Conservation (phyloP, 92 coral and sea anemone genomes). For the Bergia puertoricense region DNA sequence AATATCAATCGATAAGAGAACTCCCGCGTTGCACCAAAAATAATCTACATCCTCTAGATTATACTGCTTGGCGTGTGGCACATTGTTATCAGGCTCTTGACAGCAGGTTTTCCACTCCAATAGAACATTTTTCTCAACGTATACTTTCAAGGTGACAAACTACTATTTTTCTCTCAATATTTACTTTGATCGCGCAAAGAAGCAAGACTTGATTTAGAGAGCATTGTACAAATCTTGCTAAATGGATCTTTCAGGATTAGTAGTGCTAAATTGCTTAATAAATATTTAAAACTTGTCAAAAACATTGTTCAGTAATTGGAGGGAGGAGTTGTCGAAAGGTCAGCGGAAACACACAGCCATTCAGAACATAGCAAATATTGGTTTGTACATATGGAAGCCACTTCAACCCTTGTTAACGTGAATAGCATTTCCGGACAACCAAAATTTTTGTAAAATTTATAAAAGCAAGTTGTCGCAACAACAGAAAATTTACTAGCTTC, state of each 20-base stretch:
- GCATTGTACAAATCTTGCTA: conserved; percentile 42
- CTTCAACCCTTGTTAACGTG: conserved; percentile 54
- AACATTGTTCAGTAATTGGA: conserved; percentile 84
- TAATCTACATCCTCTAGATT: conserved; percentile 36
- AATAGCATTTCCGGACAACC: conserved; percentile 74
- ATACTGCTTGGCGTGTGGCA: conserved; percentile 43
- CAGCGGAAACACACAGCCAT: conserved; percentile 62
- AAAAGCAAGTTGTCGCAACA: conserved; percentile 26
- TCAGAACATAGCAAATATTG: conserved; percentile 68
- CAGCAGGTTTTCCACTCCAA: conserved; percentile 7
- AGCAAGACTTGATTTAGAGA: conserved; percentile 34
- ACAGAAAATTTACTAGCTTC: conserved; percentile 42
- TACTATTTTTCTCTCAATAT: background rate
- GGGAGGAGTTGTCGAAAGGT: conserved; percentile 87
- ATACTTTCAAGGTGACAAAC: background rate
- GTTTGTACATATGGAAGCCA: conserved; percentile 50
- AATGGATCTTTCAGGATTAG: conserved; percentile 50
- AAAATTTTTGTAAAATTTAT: conserved; percentile 35
- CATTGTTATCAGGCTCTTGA: conserved; percentile 28
- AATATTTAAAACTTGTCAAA: conserved; percentile 83
- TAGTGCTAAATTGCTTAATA: conserved; percentile 82
- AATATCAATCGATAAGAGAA: conserved; percentile 57
- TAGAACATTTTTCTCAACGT: background rate
- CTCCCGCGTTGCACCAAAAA: conserved; percentile 54
- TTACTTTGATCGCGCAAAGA: background rate